A percentile compares a stretch with the other conserved stretches of the same genome.
phyloP scores from a whole-genome alignment of 2,888 invertebrate species.

The Cantharis lateralis region DNA sequence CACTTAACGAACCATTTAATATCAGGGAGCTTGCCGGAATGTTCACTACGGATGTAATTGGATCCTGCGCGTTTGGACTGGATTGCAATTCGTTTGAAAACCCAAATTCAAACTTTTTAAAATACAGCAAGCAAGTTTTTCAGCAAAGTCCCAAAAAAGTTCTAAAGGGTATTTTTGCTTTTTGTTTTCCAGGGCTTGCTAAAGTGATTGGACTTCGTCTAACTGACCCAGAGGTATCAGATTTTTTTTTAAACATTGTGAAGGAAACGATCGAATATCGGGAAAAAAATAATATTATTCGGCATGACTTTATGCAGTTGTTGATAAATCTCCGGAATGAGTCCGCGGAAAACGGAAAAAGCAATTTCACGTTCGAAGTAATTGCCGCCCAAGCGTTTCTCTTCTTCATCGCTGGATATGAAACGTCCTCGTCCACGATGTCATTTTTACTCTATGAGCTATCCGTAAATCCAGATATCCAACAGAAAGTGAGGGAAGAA shows the following conservation, averaged over 20 bases:
- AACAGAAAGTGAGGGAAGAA: constrained; percentile 54
- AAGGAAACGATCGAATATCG: constrained; percentile 53
- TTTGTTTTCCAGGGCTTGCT: not conserved
- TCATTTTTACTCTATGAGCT: constrained; percentile 59
- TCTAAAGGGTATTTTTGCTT: not conserved
- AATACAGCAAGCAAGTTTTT: not conserved
- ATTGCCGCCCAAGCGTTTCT: constrained; percentile 38
- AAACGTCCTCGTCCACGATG: constrained; percentile 52
- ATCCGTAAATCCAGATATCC: constrained; percentile 55
- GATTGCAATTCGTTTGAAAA: not conserved
- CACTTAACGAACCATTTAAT: not conserved
- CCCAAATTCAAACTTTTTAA: not conserved
- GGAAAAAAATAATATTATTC: constrained; percentile 50
- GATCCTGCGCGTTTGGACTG: not conserved
- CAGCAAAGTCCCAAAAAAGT: too few species aligned
- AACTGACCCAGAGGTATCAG: not conserved
- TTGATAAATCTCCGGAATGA: constrained; percentile 44
- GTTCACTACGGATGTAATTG: not conserved
- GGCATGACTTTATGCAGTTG: constrained; percentile 62
- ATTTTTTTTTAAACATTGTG: constrained; percentile 40
- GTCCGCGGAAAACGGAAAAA: not conserved
- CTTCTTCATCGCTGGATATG: constrained; percentile 49
- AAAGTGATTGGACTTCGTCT: not conserved
- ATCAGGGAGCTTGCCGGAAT: not conserved
- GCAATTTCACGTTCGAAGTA: not conserved